Conservation (phyloP, 2,888 invertebrate species). For the Harpalus rufipes region DNA sequence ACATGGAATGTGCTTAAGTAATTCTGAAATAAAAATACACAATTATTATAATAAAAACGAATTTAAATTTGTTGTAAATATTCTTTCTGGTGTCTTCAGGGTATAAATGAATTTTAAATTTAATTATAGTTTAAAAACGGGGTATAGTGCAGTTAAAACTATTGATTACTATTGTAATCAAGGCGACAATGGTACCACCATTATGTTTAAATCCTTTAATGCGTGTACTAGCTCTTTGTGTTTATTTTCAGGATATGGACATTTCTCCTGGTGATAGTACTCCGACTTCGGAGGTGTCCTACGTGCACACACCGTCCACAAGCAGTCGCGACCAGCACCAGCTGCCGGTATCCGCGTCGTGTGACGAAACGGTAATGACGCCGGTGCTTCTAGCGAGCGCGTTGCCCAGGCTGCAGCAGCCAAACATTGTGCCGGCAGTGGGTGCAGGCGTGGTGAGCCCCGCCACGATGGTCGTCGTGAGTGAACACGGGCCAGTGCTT, state of each 20-base stretch:
- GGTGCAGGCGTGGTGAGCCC: conserved; percentile 3
- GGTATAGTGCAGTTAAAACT: too few relatives aligned
- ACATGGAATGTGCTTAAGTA: neutral
- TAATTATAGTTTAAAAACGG: too few relatives aligned
- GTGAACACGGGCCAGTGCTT: conserved; percentile 14
- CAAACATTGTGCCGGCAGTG: conserved; percentile 68
- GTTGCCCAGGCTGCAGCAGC: conserved; percentile 80
- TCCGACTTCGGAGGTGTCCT: conserved; percentile 90
- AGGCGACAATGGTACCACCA: too few relatives aligned
- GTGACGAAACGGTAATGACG: conserved; percentile 70
- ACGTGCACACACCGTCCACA: conserved; percentile 76
- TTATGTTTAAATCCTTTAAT: too few relatives aligned
- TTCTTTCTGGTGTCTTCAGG: too few relatives aligned
- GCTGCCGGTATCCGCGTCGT: conserved; percentile 55
- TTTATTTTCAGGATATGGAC: conserved; percentile 89
- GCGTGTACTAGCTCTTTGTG: neutral
- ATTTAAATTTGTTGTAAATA: too few relatives aligned
- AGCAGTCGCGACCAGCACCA: conserved; percentile 72
- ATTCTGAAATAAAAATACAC: too few relatives aligned
- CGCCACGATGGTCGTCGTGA: neutral
- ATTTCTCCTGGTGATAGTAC: conserved; percentile 95
- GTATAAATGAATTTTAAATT: too few relatives aligned
- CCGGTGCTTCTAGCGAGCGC: conserved; percentile 84
- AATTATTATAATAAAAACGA: too few relatives aligned
- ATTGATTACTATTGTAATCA: too few relatives aligned